Conservation (phyloP, 2,797 vertebrate species). For the Phyllotis vaccarum region DNA sequence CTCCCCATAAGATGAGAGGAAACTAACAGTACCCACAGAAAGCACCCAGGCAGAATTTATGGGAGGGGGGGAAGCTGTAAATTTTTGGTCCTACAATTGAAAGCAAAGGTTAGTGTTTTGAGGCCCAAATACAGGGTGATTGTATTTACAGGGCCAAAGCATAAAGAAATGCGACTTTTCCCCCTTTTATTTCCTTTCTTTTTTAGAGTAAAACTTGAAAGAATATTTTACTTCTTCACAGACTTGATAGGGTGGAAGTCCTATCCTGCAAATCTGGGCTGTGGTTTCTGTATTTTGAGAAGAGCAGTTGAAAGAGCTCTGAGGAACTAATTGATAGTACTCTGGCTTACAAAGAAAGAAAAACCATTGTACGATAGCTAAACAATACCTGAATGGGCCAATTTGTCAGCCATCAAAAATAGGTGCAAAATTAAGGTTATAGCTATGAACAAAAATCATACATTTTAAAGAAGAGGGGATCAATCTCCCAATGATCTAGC, state of each 20-base stretch:
- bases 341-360: conserved; percentile 37
- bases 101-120: neutral
- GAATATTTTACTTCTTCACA: conserved; percentile 45
- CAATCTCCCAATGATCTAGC: too few species aligned
- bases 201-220: conserved; percentile 12
- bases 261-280: neutral
- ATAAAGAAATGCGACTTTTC: neutral
- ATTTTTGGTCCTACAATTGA: conserved; percentile 61
- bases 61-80: conserved; percentile 26
- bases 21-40: conserved; percentile 74
- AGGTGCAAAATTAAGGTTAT: neutral
- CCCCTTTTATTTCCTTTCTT: too few species aligned
- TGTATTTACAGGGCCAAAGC: neutral
- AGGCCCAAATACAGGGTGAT: neutral
- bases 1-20: conserved; percentile 27
- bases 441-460: neutral
- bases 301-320: conserved; percentile 8
- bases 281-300: neutral
- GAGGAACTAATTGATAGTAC: conserved; percentile 1
- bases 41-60: conserved; percentile 67
- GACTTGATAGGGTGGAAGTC: neutral
- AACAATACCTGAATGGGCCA: neutral
- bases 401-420: neutral
- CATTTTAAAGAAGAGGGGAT: neutral
- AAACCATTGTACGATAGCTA: conserved; percentile 8